Conservation (phyloP, 2,888 invertebrate genomes). For the Agelastica alni region DNA sequence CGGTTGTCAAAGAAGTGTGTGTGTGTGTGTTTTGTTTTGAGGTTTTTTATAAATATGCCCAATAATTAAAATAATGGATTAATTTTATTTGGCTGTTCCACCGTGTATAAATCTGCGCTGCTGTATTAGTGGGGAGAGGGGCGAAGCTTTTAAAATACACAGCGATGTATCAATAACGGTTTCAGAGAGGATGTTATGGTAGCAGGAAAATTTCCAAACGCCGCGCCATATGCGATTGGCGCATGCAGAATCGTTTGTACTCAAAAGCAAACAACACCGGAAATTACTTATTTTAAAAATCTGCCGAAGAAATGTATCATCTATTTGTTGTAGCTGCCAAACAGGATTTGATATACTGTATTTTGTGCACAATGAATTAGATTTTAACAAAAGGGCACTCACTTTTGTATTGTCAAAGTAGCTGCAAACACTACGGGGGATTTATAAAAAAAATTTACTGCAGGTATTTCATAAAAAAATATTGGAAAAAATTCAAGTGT, state of each 20-base stretch:
- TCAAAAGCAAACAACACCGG: conserved; percentile 40
- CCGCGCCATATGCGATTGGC: conserved; percentile 35
- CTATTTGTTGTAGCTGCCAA: conserved; percentile 28
- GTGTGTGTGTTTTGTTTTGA: too few species aligned
- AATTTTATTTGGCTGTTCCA: too few species aligned
- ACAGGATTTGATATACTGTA: background rate
- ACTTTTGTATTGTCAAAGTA: background rate
- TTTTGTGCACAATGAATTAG: background rate
- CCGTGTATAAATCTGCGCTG: too few species aligned
- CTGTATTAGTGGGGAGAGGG: too few species aligned
- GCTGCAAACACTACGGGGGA: too few species aligned
- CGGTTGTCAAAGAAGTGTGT: too few species aligned
- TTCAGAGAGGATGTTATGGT: background rate
- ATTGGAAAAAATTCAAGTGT: too few species aligned
- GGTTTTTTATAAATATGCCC: too few species aligned
- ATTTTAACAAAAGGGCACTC: background rate
- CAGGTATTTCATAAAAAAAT: too few species aligned
- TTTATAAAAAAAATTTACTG: too few species aligned
- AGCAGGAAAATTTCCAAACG: conserved; percentile 19
- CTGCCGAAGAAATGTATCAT: conserved; percentile 35
- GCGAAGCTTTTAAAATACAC: background rate
- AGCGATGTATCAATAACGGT: too few species aligned
- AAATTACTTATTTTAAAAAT: conserved; percentile 41
- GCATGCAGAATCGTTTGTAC: conserved; percentile 29
- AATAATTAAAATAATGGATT: too few species aligned